Percentiles rank a stretch among this genome's conserved stretches.
These are phyloP conservation scores for Myotis findleyi DNA, from an alignment of 2,797 vertebrate species.

Conservation along the genomic window DNA sequence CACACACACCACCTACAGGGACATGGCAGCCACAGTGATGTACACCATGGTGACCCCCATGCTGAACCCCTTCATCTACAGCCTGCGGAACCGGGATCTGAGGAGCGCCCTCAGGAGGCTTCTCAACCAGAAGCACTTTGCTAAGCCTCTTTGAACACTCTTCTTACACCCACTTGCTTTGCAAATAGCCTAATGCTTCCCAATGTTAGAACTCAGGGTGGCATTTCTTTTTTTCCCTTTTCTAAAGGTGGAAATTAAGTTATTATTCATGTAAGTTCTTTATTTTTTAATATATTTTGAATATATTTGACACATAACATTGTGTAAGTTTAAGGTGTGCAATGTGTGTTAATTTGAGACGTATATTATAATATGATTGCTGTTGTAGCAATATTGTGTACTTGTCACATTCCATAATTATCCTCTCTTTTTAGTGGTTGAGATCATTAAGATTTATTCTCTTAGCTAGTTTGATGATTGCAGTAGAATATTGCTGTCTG, in stretches of 20 bases:
- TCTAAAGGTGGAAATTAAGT: not conserved
- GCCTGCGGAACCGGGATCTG: not conserved
- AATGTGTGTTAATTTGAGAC: not conserved
- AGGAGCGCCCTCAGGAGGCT: not conserved
- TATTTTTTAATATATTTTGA: not conserved
- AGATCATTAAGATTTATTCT: not conserved
- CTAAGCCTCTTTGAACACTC: not conserved
- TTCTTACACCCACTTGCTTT: not conserved
- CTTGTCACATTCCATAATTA: not conserved
- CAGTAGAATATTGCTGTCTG: not conserved
- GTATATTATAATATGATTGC: not conserved
- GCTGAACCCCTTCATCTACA: conserved; percentile 52
- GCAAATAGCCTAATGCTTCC: not conserved
- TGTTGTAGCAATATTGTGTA: not conserved
- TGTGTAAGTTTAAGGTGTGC: not conserved
- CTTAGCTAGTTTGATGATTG: not conserved
- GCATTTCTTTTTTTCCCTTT: not conserved
- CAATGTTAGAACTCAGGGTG: not conserved
- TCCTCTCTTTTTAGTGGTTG: not conserved
- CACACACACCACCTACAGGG: not conserved
- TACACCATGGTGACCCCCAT: not conserved
- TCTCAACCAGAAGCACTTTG: not conserved
- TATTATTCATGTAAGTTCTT: not conserved
- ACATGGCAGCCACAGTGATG: not conserved
- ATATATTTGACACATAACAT: not conserved